Evolutionary conservation across 2,113 vertebrate genomes (phyloP), one percentile per base, ranked within the genome.

Genomic region (Ceyx melanurus): DNA sequence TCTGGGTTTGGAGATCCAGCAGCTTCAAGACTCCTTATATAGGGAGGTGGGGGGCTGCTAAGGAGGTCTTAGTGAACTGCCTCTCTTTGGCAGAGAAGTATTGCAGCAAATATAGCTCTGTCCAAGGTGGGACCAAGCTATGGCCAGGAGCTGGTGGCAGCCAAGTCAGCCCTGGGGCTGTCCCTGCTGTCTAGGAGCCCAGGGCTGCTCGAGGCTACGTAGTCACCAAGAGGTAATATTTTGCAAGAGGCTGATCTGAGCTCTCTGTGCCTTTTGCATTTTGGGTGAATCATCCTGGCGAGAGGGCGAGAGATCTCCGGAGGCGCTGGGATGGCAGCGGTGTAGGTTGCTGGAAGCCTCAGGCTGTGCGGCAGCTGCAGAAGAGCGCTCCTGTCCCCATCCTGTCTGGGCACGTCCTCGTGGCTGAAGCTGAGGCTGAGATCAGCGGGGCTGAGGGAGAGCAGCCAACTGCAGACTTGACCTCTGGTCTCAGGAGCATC

Each of bases 211-310:
- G 33, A 53, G 40, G 86, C 73, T 53, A 92, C 56, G 40, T 37
- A 54, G 73, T 67, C 43, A 18, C 73, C 26, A 64, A 76, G 73
- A 64, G 35, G 45, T 29, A 20, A 8, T 65, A 48, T 94, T 94
- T 93, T 89, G 90, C 95, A 89, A 85, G 3, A 31, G 48, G 70
- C 71, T 76, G 75, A 89, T 88, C 51, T 58, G 77, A 92, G 89
- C 5, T 2, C 25, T 78, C 66, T 43, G 46, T 3, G 12, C 57
- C 48, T 92, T 89, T 94, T 94, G 74, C 77, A 91, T 92, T 74
- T 81, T 19, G 51, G 40, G 62, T 94, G 95, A 96, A 89, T 95
- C 90, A 94, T 86, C 37, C 33, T 40, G 70, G 62, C 5, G 0
- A 74, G 61, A 1, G 6, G 84, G 62, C 6, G 6, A 87, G 62